Evolutionary conservation across 2,797 vertebrate species (phyloP).

Genomic region (Serranus cabrilla): DNA sequence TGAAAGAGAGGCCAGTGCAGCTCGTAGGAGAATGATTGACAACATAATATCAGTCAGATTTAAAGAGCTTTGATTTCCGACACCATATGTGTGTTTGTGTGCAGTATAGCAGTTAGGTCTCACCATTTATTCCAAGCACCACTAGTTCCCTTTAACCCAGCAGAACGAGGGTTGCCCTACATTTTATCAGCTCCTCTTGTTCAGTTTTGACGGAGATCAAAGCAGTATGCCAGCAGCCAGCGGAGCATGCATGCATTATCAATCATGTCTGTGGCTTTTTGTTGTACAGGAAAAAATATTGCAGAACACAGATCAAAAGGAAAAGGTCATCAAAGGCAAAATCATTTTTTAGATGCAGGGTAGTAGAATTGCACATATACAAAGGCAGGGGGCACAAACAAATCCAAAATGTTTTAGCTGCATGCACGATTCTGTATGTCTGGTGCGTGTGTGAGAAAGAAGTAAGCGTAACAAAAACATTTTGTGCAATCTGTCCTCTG

Average conservation of each 20-base stretch:
- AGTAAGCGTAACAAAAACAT: slow-evolving; percentile 32
- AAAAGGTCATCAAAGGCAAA: slow-evolving; percentile 70
- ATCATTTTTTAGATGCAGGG: slow-evolving; percentile 34
- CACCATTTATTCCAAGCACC: slow-evolving; percentile 44
- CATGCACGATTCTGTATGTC: not conserved
- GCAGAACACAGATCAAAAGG: slow-evolving; percentile 71
- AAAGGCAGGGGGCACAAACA: slow-evolving; percentile 34
- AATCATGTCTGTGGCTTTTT: slow-evolving; percentile 77
- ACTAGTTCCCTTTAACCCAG: slow-evolving; percentile 61
- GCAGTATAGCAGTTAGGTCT: slow-evolving; percentile 38
- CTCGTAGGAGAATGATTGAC: slow-evolving; percentile 35
- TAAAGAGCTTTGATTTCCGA: slow-evolving; percentile 53
- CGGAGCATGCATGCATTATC: slow-evolving; percentile 76
- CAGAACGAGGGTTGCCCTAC: slow-evolving; percentile 71
- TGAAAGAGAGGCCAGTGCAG: slow-evolving; percentile 26
- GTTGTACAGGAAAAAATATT: slow-evolving; percentile 65
- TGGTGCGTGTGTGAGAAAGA: slow-evolving; percentile 15
- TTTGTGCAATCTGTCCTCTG: slow-evolving; percentile 44
- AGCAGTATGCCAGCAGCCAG: slow-evolving; percentile 68
- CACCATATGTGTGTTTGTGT: slow-evolving; percentile 6
- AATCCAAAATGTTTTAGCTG: slow-evolving; percentile 25
- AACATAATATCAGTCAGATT: slow-evolving; percentile 35
- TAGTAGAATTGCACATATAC: slow-evolving; percentile 10
- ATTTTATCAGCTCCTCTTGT: slow-evolving; percentile 72
- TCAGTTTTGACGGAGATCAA: slow-evolving; percentile 77